Base-by-base conservation (phyloP, 2,113 vertebrate species). In the Pavo muticus region DNA sequence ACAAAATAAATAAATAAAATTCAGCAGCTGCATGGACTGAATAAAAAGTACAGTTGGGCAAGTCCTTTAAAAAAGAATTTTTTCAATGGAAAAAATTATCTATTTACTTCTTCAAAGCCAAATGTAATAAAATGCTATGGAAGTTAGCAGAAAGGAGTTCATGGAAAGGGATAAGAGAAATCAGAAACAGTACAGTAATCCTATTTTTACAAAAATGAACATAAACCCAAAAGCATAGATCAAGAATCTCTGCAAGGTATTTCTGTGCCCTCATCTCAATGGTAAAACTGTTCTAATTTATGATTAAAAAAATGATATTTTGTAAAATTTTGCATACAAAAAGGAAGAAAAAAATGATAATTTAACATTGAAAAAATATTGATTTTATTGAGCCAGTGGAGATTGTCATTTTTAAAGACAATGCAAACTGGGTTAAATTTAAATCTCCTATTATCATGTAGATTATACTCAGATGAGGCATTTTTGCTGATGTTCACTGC, bases 381-480 rank as follows among this genome's bases (percentile, higher is more conserved):
- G 12, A 75, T 85, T 94, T 81, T 87, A 89, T 72, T 91, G 50
- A 86, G 14, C 8, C 44, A 73, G 59, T 32, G 91, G 47, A 74
- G 87, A 88, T 30, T 73, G 52, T 84, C 84, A 82, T 63, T 79
- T 48, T 70, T 72, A 78, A 89, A 92, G 69, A 39, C 45, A 87
- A 6, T 61, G 29, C 87, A 91, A 95, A 72, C 40, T 78, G 81
- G 83, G 44, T 83, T 73, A 65, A 87, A 90, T 89, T 96, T 88
- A 91, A 93, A 83, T 44, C 59, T 69, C 69, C 72, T 92, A 92
- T 94, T 92, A 91, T 85, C 64, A 69, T 61, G 86, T 42, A 91
- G 75, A 92, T 91, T 86, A 85, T n/a, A 88, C 37, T 76, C 54
- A 39, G 60, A 77, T 85, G 76, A 91, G 54, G 12, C 82, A 78